Base-by-base conservation (phyloP, 1,140 invertebrate species). In the Drosophila guanche region DNA sequence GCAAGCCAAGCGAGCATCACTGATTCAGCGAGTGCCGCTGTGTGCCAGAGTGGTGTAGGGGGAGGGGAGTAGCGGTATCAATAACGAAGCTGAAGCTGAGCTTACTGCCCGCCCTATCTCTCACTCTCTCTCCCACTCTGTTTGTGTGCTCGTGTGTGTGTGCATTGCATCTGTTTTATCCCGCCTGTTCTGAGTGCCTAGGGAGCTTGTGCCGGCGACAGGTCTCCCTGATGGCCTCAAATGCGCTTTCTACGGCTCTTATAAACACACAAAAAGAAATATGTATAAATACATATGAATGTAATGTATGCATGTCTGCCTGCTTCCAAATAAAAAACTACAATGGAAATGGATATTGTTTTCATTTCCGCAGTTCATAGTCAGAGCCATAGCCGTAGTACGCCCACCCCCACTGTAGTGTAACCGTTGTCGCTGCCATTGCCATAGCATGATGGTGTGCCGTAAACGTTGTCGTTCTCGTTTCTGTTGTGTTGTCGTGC, bases 341-440 rank as follows among this genome's bases (percentile, higher is more conserved):
- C 83, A 86, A 86, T 86, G 81, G 74, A 86, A 88, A 86, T 86
- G 81, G 77, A 86, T 86, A 86, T 86, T 88, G 81, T 86, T 86
- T 86, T 86, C 81, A 86, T 86, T 88, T 88, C 83, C 81, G 83
- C 69, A 77, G 65, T 68, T 51, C 65, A 68, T 33, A 65, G 48
- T 61, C 46, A 43, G 12, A 43, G 29, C 51, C 33, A 12, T 12
- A 37, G 8, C 29, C 29, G 29, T 33, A 10, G 16, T 20, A 20
- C 16, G 0, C 16, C 16, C 16, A 20, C 16, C 16, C 16, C 16
- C 16, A 12, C 8, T 10, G 33, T 37, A 12, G 10, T 4, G 29
- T 10, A 4, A 2, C 3, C 29, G 29, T 33, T 10, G 29, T 55
- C 55, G 12, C 29, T 29, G 57, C 22, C 51, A 37, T 66, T 43